phyloP scores from a whole-genome alignment of 2,797 vertebrate species.

The Chaetophractus vellerosus region DNA sequence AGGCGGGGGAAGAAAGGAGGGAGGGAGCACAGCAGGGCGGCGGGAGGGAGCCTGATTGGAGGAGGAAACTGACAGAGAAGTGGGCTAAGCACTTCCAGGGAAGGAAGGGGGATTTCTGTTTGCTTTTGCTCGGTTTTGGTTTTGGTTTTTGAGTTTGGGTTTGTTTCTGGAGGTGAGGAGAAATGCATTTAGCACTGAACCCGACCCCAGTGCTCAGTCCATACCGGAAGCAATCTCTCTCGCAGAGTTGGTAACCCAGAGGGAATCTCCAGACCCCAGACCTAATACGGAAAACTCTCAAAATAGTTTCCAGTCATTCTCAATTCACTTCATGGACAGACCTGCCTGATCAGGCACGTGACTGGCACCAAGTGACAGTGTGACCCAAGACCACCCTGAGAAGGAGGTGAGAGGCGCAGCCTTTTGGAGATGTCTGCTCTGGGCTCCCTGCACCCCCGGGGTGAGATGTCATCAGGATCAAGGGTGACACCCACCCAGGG shows the following conservation, averaged over 20 bases:
- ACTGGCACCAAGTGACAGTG: neutral
- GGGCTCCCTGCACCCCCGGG: neutral
- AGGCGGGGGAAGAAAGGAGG: slow-evolving; percentile 81
- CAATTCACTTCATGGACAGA: neutral
- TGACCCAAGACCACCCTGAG: neutral
- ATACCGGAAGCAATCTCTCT: slow-evolving; percentile 10
- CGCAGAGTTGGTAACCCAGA: neutral
- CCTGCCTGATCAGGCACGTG: neutral
- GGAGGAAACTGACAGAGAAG: neutral
- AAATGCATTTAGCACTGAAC: neutral
- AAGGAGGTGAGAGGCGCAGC: neutral
- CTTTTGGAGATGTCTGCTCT: neutral
- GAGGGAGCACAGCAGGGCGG: slow-evolving; percentile 68
- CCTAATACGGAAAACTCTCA: neutral
- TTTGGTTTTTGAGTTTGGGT: slow-evolving; percentile 19
- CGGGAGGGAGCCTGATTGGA: slow-evolving; percentile 62
- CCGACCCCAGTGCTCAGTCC: neutral
- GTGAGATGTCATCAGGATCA: neutral
- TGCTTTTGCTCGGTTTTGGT: slow-evolving; percentile 54
- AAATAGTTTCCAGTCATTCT: neutral
- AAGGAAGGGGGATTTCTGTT: slow-evolving; percentile 12
- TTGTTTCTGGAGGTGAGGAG: slow-evolving; percentile 42
- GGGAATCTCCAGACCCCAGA: neutral
- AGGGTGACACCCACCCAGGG: neutral
- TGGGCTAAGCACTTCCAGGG: neutral